A percentile compares a stretch with the other conserved stretches of the same genome.
These are phyloP conservation scores for Stenichneumon culpator DNA, from an alignment of 2,888 invertebrate species.

Conservation along the genomic window DNA sequence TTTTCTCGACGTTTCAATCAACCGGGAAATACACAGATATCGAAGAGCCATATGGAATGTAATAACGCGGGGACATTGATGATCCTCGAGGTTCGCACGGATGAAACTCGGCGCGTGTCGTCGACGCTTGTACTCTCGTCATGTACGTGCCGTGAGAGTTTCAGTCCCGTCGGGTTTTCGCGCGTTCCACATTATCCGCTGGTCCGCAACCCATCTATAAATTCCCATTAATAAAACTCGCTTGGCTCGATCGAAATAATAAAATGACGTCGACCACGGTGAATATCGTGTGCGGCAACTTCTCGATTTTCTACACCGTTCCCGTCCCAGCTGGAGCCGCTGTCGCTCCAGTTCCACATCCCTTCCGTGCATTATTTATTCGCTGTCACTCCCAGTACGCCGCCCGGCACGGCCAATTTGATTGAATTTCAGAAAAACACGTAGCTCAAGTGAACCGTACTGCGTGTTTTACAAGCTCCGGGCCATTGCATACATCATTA, in stretches of 20 bases:
- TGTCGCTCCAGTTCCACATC: conserved; percentile 13
- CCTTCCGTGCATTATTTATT: conserved; percentile 23
- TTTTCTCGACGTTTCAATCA: conserved; percentile 1
- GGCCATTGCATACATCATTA: neutral
- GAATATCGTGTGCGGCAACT: conserved; percentile 18
- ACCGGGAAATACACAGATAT: neutral
- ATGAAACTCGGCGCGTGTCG: conserved; percentile 10
- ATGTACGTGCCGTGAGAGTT: conserved; percentile 38
- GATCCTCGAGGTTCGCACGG: conserved; percentile 1
- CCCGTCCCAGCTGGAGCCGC: neutral
- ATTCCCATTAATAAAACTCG: conserved; percentile 55
- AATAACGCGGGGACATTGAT: neutral
- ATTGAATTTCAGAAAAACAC: neutral
- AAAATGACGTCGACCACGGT: conserved; percentile 20
- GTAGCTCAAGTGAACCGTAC: neutral
- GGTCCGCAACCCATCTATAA: conserved; percentile 25
- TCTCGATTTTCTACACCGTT: conserved; percentile 30
- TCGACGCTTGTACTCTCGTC: neutral
- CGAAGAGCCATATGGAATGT: neutral
- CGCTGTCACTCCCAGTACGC: conserved; percentile 27
- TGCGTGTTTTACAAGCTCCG: neutral
- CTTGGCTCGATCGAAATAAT: conserved; percentile 40
- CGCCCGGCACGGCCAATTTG: neutral
- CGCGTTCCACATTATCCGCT: conserved; percentile 16
- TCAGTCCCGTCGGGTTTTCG: conserved; percentile 34